phyloP scores from a whole-genome alignment of 2,888 invertebrate species.

The Acronicta psi region DNA sequence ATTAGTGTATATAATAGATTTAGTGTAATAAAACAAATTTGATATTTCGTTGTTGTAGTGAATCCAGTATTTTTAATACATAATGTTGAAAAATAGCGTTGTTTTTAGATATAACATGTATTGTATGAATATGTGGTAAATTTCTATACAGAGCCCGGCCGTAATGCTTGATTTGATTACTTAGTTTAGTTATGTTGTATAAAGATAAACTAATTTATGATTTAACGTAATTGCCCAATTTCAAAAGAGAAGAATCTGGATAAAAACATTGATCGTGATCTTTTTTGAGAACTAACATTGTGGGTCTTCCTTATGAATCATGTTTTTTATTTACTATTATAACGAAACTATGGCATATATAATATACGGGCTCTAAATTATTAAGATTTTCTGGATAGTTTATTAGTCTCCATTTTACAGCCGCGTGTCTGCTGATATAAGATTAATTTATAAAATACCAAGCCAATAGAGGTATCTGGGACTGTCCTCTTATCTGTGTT shows the following conservation, averaged over 20 bases:
- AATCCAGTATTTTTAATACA: constrained; percentile 83
- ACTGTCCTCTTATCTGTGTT: constrained; percentile 44
- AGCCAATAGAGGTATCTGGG: constrained; percentile 57
- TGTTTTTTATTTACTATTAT: not conserved
- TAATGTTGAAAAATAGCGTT: constrained; percentile 74
- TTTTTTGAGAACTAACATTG: too few relatives aligned
- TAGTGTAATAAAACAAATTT: constrained; percentile 75
- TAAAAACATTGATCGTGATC: too few relatives aligned
- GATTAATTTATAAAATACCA: constrained; percentile 57
- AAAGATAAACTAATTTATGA: too few relatives aligned
- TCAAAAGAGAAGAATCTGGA: too few relatives aligned
- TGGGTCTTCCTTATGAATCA: not conserved
- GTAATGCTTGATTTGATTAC: constrained; percentile 32
- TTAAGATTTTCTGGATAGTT: constrained; percentile 68
- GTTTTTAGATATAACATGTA: constrained; percentile 70
- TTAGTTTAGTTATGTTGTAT: too few relatives aligned
- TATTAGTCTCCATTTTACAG: constrained; percentile 61
- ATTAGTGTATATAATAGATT: constrained; percentile 81
- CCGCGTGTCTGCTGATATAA: constrained; percentile 58
- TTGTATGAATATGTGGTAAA: constrained; percentile 79
- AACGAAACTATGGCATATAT: not conserved
- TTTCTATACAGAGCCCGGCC: constrained; percentile 63
- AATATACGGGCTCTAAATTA: constrained; percentile 40
- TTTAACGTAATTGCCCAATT: too few relatives aligned
- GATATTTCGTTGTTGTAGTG: constrained; percentile 79